Evolutionary conservation across 2,888 invertebrate genomes (phyloP).

Genomic region (Tachystola acroxantha): DNA sequence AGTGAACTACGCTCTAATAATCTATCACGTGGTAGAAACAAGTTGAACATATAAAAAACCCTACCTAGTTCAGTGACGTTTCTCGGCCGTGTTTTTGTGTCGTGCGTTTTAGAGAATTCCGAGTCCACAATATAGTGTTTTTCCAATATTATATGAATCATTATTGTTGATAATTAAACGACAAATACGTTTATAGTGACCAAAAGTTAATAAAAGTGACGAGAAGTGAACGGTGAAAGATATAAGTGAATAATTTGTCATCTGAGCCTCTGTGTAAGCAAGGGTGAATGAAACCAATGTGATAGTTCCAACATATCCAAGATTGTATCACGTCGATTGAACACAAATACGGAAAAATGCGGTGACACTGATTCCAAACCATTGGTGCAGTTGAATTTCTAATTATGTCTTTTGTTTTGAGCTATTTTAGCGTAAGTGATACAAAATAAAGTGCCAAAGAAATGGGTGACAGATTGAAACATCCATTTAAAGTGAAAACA

Average conservation of each 20-base stretch:
- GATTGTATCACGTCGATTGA: conserved; percentile 32
- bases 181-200: neutral
- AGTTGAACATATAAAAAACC: conserved; percentile 49
- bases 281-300: conserved; percentile 34
- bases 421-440: conserved; percentile 3
- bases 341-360: conserved; percentile 53
- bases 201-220: neutral
- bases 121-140: neutral
- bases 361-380: conserved; percentile 30
- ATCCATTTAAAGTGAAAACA: conserved; percentile 66
- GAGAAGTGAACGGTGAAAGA: neutral
- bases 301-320: conserved; percentile 26
- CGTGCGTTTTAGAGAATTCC: conserved; percentile 27
- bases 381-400: conserved; percentile 4
- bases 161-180: neutral
- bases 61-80: conserved; percentile 66
- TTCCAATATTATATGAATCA: neutral
- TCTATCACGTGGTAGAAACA: conserved; percentile 51
- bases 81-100: conserved; percentile 57
- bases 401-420: conserved; percentile 8
- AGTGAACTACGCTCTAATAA: conserved; percentile 28
- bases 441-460: conserved; percentile 42
- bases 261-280: conserved; percentile 13
- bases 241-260: conserved; percentile 11
- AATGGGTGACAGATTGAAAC: conserved; percentile 70